These are phyloP conservation scores for Anser brachyrhynchus DNA, from an alignment of 2,113 vertebrate species.

Conservation along the genomic window DNA sequence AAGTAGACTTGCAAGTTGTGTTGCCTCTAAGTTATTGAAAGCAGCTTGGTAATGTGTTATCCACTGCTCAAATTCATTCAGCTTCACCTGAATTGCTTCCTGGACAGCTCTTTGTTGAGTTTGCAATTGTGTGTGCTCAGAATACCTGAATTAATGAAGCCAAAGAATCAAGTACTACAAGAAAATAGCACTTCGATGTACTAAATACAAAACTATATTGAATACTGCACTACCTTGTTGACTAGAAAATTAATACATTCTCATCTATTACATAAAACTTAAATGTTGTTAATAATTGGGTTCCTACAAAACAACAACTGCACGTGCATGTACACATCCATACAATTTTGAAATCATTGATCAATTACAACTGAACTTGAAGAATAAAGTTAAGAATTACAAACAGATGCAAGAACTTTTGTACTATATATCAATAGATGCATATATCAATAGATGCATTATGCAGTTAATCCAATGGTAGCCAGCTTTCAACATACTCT, in stretches of 20 bases:
- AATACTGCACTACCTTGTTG: neutral
- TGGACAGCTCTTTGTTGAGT: conserved; percentile 93
- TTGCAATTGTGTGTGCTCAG: conserved; percentile 95
- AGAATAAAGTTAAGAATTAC: neutral
- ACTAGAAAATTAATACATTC: neutral
- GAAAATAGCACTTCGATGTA: neutral
- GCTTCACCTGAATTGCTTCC: conserved; percentile 94
- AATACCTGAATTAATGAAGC: conserved; percentile 82
- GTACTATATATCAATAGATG: neutral
- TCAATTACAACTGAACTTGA: neutral
- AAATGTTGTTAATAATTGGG: neutral
- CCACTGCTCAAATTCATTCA: conserved; percentile 96
- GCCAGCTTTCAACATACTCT: neutral
- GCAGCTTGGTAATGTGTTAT: conserved; percentile 97
- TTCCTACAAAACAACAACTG: neutral
- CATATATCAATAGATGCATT: neutral
- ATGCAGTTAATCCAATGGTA: neutral
- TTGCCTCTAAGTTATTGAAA: conserved; percentile 92
- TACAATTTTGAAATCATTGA: neutral
- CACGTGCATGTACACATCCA: neutral
- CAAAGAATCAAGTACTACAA: neutral
- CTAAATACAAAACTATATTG: neutral
- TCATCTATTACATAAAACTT: neutral
- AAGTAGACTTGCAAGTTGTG: conserved; percentile 93
- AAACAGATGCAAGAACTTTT: neutral